Evolutionary conservation across 2,797 vertebrate species (phyloP), one percentile per base, ranked within the genome.

Genomic region (Sylvilagus floridanus): DNA sequence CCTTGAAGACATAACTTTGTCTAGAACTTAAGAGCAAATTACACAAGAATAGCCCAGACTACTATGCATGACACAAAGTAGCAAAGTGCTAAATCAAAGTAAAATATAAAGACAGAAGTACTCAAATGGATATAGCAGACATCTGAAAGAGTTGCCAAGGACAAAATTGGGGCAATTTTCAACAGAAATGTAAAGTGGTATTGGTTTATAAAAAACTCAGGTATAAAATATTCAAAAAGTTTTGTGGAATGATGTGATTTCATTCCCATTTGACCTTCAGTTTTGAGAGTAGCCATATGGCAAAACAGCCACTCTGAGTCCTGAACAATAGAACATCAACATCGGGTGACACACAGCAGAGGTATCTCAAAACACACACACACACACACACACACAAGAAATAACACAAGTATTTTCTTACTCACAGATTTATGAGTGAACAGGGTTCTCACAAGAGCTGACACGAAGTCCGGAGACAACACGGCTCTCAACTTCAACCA

Each of bases 381-480:
- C 35, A 35, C 35, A 35, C 35, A 35, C 35, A 35, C 35, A 35
- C 35, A 71, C 14, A 6, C 14, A 50, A 9, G 16, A 42, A 5
- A 68, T 5, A 66, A 4, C 14, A 17, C 2, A 60, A 63, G 32
- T 8, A 57, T n/a, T 72, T 60, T 52, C 26, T 7, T 24, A 37
- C 37, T 30, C 17, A 89, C 63, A 11, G 14, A 26, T 62, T 30
- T 37, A 11, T 0, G n/a, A 35, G 10, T 9, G 13, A 54, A 26
- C 30, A 60, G n/a, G 3, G 2, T 6, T 28, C 5, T 4, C 4
- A 2, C 0, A 7, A 2, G 32, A 35, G n/a, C 14, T 0, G 22
- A 30, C 5, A 47, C 32, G 26, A 57, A 79, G 21, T 32, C 54
- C 1, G 9, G 14, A n/a, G 37, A 17, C 35, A 60, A 62, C 62